Evolutionary conservation across 1,140 invertebrate genomes (phyloP), one percentile per base, ranked within the genome.

Genomic region (Lepidostoma basale): DNA sequence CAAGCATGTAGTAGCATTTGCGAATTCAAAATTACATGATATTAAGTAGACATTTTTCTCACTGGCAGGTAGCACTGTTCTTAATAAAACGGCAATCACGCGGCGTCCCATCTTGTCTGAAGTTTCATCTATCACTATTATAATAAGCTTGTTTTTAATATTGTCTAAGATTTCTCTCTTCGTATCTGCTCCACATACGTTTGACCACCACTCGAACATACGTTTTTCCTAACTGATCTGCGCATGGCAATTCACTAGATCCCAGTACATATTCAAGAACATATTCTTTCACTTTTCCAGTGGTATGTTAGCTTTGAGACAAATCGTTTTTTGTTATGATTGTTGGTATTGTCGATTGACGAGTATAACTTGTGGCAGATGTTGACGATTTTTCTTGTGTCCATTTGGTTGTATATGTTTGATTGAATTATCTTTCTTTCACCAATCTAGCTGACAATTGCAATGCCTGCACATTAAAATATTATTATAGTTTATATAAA

Each of bases 1-100:
- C 26, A 10, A 58, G 23, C 54, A 67, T n/a, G 64, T 67, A n/a
- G 49, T 58, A 58, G 64, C 64, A 67, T 67, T 67, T 23, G 64
- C 64, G 4, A 52, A 8, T 18, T 58, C 52, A 44, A 67, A 67
- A 67, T 44, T 58, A 58, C 49, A 58, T 44, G 49, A 67, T 44
- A 22, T 52, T 44, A 67, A 67, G 28, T 56, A 40, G 3, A 42
- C 45, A 42, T 58, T 67, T 44, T 67, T 49, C 45, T 65, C 63
- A 65, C 45, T 45, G 6, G 45, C 39, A 45, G 45, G 25, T 33
- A 65, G 22, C 16, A 67, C 52, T 44, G 64, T 58, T 67, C 28
- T 59, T 42, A 67, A 67, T 49, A 59, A 59, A 58, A 58, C 62
- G 20, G 64, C 64, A 67, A 58, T 58, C 8, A 67, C 52, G 33